phyloP scores from a whole-genome alignment of 2,888 invertebrate genomes.

The Platypus cylindrus region DNA sequence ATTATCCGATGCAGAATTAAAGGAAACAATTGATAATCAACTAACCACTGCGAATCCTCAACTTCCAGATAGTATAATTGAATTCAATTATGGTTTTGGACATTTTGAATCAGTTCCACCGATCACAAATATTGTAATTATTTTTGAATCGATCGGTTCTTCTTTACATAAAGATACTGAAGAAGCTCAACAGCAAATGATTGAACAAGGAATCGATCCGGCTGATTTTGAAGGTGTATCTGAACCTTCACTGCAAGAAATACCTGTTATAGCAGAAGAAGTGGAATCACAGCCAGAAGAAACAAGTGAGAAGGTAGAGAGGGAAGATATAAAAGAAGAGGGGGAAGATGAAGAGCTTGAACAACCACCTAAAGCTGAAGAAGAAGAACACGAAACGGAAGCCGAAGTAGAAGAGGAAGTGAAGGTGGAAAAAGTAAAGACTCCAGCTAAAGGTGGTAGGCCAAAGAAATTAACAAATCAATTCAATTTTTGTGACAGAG shows the following conservation, averaged over 20 bases:
- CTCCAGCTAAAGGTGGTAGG: slow-evolving; percentile 31
- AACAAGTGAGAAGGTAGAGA: slow-evolving; percentile 13
- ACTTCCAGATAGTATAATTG: slow-evolving; percentile 63
- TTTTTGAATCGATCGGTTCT: slow-evolving; percentile 52
- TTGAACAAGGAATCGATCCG: slow-evolving; percentile 34
- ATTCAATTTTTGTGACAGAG: slow-evolving; percentile 90
- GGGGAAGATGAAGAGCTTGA: slow-evolving; percentile 22
- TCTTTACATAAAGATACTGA: slow-evolving; percentile 61
- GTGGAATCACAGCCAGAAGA: slow-evolving; percentile 2
- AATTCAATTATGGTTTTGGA: slow-evolving; percentile 65
- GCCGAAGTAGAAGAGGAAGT: slow-evolving; percentile 26
- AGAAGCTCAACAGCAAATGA: slow-evolving; percentile 56
- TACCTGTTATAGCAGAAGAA: neutral
- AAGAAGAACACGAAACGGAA: slow-evolving; percentile 25
- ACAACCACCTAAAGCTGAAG: slow-evolving; percentile 22
- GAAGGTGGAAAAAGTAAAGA: slow-evolving; percentile 15
- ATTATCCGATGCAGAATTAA: slow-evolving; percentile 59
- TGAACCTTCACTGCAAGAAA: neutral
- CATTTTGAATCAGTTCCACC: slow-evolving; percentile 48
- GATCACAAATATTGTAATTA: slow-evolving; percentile 49
- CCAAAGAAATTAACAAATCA: slow-evolving; percentile 83
- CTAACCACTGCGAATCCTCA: slow-evolving; percentile 66
- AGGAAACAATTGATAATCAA: slow-evolving; percentile 67
- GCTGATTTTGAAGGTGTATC: slow-evolving; percentile 14
- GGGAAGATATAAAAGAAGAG: slow-evolving; percentile 14